Base-by-base conservation (phyloP, 2,888 invertebrate species). In the Meiosimyza decipiens region DNA sequence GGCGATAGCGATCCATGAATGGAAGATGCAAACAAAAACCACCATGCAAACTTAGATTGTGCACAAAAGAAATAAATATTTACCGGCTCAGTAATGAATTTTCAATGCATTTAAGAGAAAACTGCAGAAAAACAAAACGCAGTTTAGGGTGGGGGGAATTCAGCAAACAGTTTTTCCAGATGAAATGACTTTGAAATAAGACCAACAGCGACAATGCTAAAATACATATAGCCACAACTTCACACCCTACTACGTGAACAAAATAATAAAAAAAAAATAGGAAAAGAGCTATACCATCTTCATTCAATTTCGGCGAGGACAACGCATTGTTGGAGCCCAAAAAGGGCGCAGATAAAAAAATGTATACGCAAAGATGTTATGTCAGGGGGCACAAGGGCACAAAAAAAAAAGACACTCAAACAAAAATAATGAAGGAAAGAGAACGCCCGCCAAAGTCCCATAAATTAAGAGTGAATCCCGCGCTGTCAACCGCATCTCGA, bases 391-490 rank as follows among this genome's bases (percentile, higher is more conserved):
- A n/a, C 62, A 47, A 63, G 40, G 18, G 47, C 63, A 47, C 62
- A 9, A 60, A 2, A 62, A 40, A 62, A 22, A 22, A 28, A 40
- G 13, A 57, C 18, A 16, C 11, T n/a, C 40, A 40, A 18, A 63
- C 40, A 16, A 16, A 62, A 62, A 22, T 40, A 57, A 57, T 28
- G 28, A 57, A 22, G 28, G 47, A 63, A 49, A 22, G 28, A 22
- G 64, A 67, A 62, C 71, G 62, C 68, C 52, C 75, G 71, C 69
- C 68, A 73, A 73, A 75, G 70, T 75, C 76, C 76, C 76, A 79
- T 79, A 79, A 79, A 79, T 79, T 79, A 79, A 78, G 74, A 76
- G 75, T 76, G 75, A 78, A 76, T 76, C 74, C 77, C 79, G 76
- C 75, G 71, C 73, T 76, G 76, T 76, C 79, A 77, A 71, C 71